Conservation (phyloP, 2,888 invertebrate genomes). For the Amphimallon solstitiale region DNA sequence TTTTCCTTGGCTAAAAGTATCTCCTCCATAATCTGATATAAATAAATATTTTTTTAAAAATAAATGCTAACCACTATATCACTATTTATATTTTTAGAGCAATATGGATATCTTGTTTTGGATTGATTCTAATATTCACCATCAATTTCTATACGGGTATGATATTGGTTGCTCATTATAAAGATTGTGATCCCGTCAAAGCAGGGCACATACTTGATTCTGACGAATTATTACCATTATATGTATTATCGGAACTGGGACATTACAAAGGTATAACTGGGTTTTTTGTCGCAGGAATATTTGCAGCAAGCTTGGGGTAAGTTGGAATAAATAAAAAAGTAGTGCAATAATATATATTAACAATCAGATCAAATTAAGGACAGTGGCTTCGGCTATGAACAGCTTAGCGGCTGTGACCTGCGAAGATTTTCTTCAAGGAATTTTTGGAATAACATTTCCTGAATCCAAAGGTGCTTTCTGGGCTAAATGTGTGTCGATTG, state of each 20-base stretch:
- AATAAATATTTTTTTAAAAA: too few relatives aligned
- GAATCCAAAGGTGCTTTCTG: constrained; percentile 80
- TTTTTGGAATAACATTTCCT: constrained; percentile 76
- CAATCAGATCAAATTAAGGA: constrained; percentile 68
- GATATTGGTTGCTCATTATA: constrained; percentile 83
- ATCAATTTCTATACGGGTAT: constrained; percentile 89
- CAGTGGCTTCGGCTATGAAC: constrained; percentile 94
- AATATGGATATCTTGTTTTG: constrained; percentile 78
- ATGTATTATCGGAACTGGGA: constrained; percentile 87
- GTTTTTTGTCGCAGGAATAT: constrained; percentile 94
- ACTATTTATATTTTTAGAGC: constrained; percentile 67
- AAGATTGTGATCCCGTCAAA: constrained; percentile 84
- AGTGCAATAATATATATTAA: constrained; percentile 40
- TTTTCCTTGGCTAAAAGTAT: too few relatives aligned
- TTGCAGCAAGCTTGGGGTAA: constrained; percentile 94
- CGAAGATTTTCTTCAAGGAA: constrained; percentile 84
- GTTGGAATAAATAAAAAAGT: constrained; percentile 42
- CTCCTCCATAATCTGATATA: too few relatives aligned
- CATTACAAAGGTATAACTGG: constrained; percentile 83
- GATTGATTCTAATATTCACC: constrained; percentile 83
- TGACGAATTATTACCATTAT: constrained; percentile 88
- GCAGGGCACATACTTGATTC: constrained; percentile 75
- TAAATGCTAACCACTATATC: too few relatives aligned
- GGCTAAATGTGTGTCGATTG: constrained; percentile 75
- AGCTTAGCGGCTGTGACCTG: constrained; percentile 91